Evolutionary conservation across 2,113 vertebrate species (phyloP), one percentile per base, ranked within the genome.

Genomic region (Takifugu bimaculatus): DNA sequence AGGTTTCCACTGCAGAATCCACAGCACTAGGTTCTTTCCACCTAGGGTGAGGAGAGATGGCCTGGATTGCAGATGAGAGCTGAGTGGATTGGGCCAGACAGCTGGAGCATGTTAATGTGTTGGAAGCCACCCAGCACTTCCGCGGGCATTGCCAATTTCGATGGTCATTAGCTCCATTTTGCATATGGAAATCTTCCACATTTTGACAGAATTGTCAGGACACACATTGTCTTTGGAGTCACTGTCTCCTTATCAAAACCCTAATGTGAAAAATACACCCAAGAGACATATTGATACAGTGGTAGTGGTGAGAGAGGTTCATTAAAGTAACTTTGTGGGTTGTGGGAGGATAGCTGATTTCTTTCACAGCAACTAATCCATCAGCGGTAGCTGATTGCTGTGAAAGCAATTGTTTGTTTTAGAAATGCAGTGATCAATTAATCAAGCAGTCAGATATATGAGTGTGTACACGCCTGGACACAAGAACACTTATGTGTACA

Each of bases 91-190:
- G 68, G 63, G 45, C 59, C 58, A 67, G 77, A 75, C 72, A 69
- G 65, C 72, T 72, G 70, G 75, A 61, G 75, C 65, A 54, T 80
- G 72, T 71, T 86, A 68, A 79, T 78, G 67, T 81, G 75, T 62
- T 87, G 81, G 70, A 83, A 56, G 54, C 54, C 52, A 48, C 54
- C 84, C 78, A 82, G 70, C 44, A 50, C 68, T 65, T 65, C 66
- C 63, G 58, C 54, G 26, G n/a, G 47, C 52, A 10, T 70, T 78
- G 73, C 74, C 60, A 68, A 53, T 70, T 70, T 68, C 68, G 67
- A 73, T 74, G 61, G 64, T 68, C 62, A 62, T 74, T 72, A 70
- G 50, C 67, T 65, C 56, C 59, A 57, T 72, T 73, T 60, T 54
- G 66, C 75, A 63, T 52, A 63, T 71, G 57, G 65, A 62, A 61